These are phyloP conservation scores for Syngnathus acus DNA, from an alignment of 2,797 vertebrate genomes.

Conservation along the genomic window DNA sequence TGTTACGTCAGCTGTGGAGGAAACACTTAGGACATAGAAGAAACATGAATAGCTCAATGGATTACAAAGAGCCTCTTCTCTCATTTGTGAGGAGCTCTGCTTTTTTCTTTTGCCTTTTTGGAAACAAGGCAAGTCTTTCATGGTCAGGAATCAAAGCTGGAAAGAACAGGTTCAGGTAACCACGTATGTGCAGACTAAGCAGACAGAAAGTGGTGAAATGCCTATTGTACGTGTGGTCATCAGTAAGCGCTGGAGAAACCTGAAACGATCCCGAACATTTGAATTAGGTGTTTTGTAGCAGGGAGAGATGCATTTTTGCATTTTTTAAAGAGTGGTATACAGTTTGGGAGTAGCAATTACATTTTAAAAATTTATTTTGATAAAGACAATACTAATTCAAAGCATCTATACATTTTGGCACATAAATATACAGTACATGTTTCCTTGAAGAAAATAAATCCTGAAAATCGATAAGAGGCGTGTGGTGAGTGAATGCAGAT, in stretches of 20 bases:
- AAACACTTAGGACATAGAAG: conserved; percentile 40
- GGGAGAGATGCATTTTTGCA: not conserved
- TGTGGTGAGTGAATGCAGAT: conserved; percentile 45
- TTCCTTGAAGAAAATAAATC: not conserved
- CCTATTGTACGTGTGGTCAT: not conserved
- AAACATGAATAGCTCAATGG: conserved; percentile 34
- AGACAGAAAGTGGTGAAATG: conserved; percentile 4
- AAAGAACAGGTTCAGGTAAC: conserved; percentile 54
- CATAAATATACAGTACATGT: not conserved
- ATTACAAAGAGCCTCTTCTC: conserved; percentile 57
- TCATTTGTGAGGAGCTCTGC: conserved; percentile 45
- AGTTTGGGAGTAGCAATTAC: not conserved
- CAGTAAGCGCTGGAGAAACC: no score
- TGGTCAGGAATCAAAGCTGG: conserved; percentile 29
- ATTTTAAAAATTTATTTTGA: not conserved
- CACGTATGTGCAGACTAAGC: conserved; percentile 17
- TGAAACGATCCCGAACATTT: no score
- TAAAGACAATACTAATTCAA: not conserved
- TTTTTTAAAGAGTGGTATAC: not conserved
- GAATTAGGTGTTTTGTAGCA: no score
- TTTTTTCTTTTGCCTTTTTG: conserved; percentile 17
- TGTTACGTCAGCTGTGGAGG: conserved; percentile 27
- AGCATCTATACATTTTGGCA: not conserved
- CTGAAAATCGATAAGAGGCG: conserved; percentile 16
- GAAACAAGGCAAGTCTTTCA: conserved; percentile 53